Percentiles rank a stretch among this genome's conserved stretches.
These are phyloP conservation scores for Rhodeus uyekii DNA, from an alignment of 2,797 vertebrate species.

Conservation along the genomic window DNA sequence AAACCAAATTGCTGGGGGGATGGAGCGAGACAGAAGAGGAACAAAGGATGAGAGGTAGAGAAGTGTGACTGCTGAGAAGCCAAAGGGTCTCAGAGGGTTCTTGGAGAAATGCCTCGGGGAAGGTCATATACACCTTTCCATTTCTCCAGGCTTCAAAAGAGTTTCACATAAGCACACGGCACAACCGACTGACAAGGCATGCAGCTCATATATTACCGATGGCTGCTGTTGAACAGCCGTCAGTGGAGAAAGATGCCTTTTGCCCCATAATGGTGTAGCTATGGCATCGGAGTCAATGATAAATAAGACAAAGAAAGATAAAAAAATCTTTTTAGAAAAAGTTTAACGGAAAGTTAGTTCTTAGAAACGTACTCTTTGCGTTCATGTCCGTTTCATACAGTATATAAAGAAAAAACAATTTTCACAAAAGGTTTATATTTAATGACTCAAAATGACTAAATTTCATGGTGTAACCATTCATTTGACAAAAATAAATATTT, in stretches of 20 bases:
- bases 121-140: conserved; percentile 43
- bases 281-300: background rate
- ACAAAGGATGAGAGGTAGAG: conserved; percentile 33
- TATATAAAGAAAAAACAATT: background rate
- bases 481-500: background rate
- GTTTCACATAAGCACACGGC: background rate
- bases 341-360: background rate
- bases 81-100: conserved; percentile 47
- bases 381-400: background rate
- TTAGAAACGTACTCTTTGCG: background rate
- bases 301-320: background rate
- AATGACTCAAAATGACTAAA: background rate
- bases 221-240: background rate
- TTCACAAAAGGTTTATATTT: background rate
- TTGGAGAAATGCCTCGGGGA: conserved; percentile 42
- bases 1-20: conserved; percentile 26
- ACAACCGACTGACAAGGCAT: background rate
- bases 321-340: background rate
- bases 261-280: background rate
- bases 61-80: conserved; percentile 43
- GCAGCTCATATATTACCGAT: background rate
- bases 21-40: conserved; percentile 36
- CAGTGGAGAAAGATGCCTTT: background rate
- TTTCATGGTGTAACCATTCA: background rate
- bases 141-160: conserved; percentile 32